Base-by-base conservation (phyloP, 2,888 invertebrate species). In the Phengaris alcon region DNA sequence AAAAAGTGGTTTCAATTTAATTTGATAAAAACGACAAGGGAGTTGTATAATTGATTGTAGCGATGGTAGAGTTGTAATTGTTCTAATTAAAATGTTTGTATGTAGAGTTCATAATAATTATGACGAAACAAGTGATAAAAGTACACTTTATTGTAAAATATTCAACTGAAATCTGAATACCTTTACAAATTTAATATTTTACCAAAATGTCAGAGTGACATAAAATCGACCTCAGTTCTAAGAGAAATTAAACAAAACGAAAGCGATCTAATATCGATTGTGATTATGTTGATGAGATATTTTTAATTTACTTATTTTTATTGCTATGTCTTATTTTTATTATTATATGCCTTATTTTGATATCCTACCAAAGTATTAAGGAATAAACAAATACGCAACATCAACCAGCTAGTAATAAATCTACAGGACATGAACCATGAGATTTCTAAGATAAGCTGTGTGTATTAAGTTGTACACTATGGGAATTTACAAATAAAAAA, bases 401-500 rank as follows among this genome's bases (percentile, higher is more conserved):
- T 52, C 9, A 9, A 35, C 35, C 6, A 44, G 13, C 35, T 5
- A 10, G 44, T 12, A 64, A 35, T 64, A 44, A 5, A 64, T 64
- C 35, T 64, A 64, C 35, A 64, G 64, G 64, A 64, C 64, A 64
- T 64, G 35, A 46, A 69, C 48, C 48, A 15, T 69, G 44, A 48
- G 46, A 48, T 69, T n/a, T 46, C 2, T 35, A 35, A 48, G 48
- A 48, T 69, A 69, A 69, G 48, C 69, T 69, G 69, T 69, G 48
- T 48, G 48, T 48, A 15, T 4, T 54, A 22, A 12, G 52, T 72
- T 52, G 22, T 35, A 54, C 35, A 35, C 52, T 54, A 35, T 72
- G 72, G 13, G 72, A 72, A 70, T 48, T 48, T 51, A 70, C 12
- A 70, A 64, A 15, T 48, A 72, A 72, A 72, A 70, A 72, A 52